phyloP scores from a whole-genome alignment of 2,888 invertebrate genomes.

The Anagyrus pseudococci region DNA sequence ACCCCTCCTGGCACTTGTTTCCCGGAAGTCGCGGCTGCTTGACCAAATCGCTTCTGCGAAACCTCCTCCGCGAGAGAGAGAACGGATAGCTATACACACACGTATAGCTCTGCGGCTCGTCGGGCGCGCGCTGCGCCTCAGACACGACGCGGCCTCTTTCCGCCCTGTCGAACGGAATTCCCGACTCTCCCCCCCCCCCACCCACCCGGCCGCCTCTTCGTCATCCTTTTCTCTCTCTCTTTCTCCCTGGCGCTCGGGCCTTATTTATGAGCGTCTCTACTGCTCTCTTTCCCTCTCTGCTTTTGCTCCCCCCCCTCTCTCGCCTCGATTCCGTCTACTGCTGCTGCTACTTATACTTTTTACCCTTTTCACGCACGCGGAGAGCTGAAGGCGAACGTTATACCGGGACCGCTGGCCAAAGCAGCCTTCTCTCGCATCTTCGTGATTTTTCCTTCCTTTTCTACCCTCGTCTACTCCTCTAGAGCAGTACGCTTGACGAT shows the following conservation, averaged over 20 bases:
- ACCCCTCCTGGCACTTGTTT: conserved; percentile 27
- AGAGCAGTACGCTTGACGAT: too few species aligned
- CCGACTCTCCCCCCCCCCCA: background rate
- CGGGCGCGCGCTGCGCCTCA: too few species aligned
- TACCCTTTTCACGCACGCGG: too few species aligned
- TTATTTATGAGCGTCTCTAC: conserved; percentile 41
- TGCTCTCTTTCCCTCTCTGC: too few species aligned
- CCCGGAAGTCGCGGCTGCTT: conserved; percentile 47
- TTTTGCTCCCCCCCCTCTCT: too few species aligned
- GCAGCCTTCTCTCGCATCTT: background rate
- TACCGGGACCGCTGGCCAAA: too few species aligned
- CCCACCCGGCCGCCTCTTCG: background rate
- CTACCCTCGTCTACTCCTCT: too few species aligned
- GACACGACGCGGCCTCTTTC: conserved; percentile 6
- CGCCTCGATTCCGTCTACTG: too few species aligned
- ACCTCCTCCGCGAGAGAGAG: background rate
- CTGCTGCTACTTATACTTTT: background rate
- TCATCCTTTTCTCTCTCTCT: too few species aligned
- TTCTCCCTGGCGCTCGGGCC: background rate
- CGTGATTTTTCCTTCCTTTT: background rate
- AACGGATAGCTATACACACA: background rate
- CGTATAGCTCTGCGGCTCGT: too few species aligned
- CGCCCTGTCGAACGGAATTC: conserved; percentile 9
- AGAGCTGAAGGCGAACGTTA: too few species aligned
- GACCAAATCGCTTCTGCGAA: conserved; percentile 47